A percentile compares a stretch with the other conserved stretches of the same genome.
These are phyloP conservation scores for Lutjanus campechanus DNA, from an alignment of 2,797 vertebrate species.

Conservation along the genomic window DNA sequence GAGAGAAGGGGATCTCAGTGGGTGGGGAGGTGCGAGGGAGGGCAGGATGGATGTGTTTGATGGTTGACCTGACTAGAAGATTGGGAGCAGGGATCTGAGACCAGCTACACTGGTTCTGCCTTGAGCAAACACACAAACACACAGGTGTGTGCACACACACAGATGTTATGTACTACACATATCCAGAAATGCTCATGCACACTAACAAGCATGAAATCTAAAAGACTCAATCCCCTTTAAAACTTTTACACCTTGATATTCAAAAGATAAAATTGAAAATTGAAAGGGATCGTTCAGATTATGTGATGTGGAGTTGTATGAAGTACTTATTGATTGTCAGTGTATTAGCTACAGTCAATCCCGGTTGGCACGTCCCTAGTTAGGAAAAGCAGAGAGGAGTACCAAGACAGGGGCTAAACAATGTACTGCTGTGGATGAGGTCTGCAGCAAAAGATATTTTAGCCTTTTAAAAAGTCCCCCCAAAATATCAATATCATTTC, in stretches of 20 bases:
- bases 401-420: no score
- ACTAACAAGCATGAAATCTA: constrained; percentile 29
- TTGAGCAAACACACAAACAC: constrained; percentile 75
- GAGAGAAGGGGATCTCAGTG: constrained; percentile 60
- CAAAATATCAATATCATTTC: no score
- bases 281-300: no score
- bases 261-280: background rate
- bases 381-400: no score
- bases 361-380: no score
- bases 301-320: no score
- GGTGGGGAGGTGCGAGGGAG: constrained; percentile 77
- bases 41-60: constrained; percentile 91
- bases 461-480: no score
- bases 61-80: constrained; percentile 99
- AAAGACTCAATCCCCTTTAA: constrained; percentile 23
- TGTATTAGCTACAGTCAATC: no score
- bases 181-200: constrained; percentile 26
- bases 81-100: constrained; percentile 93
- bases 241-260: constrained; percentile 40
- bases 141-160: constrained; percentile 53
- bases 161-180: constrained; percentile 48
- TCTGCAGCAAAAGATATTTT: no score
- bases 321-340: no score
- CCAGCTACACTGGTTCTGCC: constrained; percentile 77
- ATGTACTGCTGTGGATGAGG: no score